Conservation (phyloP, 92 coral and sea anemone species). For the Epizoanthus illoricatus region DNA sequence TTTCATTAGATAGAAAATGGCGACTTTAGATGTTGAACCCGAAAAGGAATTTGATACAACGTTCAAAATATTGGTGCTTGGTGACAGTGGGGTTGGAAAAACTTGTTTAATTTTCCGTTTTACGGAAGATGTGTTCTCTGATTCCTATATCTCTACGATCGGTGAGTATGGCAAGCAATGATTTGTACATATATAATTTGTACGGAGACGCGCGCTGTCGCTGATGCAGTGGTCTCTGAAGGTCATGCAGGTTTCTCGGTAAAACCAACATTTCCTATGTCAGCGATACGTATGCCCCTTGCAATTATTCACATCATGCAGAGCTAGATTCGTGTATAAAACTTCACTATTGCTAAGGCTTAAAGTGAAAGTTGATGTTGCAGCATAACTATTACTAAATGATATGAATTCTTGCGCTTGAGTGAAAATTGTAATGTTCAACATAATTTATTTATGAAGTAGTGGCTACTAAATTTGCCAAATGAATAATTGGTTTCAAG, state of each 20-base stretch:
- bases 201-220: too few relatives aligned
- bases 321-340: too few relatives aligned
- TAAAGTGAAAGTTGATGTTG: background rate
- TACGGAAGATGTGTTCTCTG: constrained; percentile 90
- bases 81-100: constrained; percentile 98
- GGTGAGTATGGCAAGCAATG: constrained; percentile 58
- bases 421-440: background rate
- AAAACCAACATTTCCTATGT: too few relatives aligned
- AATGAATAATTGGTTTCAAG: constrained; percentile 14
- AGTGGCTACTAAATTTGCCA: constrained; percentile 19
- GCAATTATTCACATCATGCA: too few relatives aligned
- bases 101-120: constrained; percentile 94
- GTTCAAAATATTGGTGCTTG: constrained; percentile 91
- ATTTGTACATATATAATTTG: background rate
- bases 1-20: constrained; percentile 18
- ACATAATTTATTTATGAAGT: constrained; percentile 24
- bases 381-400: background rate
- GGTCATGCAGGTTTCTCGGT: too few relatives aligned
- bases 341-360: too few relatives aligned
- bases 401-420: background rate
- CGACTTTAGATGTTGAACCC: constrained; percentile 36
- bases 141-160: constrained; percentile 93
- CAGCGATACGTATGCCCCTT: too few relatives aligned
- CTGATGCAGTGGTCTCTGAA: too few relatives aligned
- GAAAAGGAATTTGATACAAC: constrained; percentile 94